Base-by-base conservation (phyloP, 2,797 vertebrate species). In the Micrastur ruficollis region DNA sequence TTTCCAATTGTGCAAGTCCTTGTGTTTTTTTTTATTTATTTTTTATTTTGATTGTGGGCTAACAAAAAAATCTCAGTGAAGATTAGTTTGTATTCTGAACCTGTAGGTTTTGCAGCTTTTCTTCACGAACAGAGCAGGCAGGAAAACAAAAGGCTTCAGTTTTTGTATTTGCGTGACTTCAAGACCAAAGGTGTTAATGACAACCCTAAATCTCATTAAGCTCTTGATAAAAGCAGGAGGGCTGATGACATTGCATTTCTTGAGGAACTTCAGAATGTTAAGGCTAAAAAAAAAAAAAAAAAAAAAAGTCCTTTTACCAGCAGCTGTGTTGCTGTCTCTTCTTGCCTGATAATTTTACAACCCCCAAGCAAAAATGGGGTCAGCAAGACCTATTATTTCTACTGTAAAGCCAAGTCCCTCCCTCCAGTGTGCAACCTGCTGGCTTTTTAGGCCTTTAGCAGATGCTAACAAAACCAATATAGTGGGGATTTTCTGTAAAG, bases 141-240 rank as follows among this genome's bases (percentile, higher is more conserved):
- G 71, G 17, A 32, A 73, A 62, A 58, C 29, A 58, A 76, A 82
- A 49, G 5, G 9, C 46, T 90, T 91, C 56, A 23, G 25, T n/a
- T 91, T 73, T 65, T 68, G 17, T 42, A 36, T 70, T 84, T 65
- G 15, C 16, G 5, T 52, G 49, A 59, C 71, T 95, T 75, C 34
- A 55, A 66, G 75, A 73, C 85, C 47, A 19, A 50, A 70, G 55
- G 26, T 87, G 50, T 88, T 93, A 90, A 55, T 73, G 55, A 63
- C 31, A 94, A 50, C 6, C 12, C 18, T 90, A 74, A 87, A 65
- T 93, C 76, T 94, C 80, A 63, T 93, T 93, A 92, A 90, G 62
- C 14, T 55, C 50, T 38, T 70, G 32, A 38, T 84, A 87, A 87
- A 91, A 91, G 26, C 0, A 0, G 32, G 46, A 84, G 27, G 14